Evolutionary conservation across 2,888 invertebrate species (phyloP), one percentile per base, ranked within the genome.

Genomic region (Cataglyphis altisquamis): DNA sequence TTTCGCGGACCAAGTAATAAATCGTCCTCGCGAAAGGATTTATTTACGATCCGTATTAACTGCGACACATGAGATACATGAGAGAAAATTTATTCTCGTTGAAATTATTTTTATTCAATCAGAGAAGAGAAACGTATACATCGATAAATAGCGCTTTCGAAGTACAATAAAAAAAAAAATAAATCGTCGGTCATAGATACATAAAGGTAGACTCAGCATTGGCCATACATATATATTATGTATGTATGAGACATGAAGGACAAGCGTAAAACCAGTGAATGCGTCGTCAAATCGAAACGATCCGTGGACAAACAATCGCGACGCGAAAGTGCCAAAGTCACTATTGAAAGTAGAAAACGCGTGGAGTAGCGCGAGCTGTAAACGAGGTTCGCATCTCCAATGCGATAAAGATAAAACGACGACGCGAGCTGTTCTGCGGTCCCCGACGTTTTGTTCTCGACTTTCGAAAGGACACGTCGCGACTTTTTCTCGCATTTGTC

Each of bases 381-480:
- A 57, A 45, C 60, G 78, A 78, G 60, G 18, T 45, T 18, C 5
- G 41, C 41, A 10, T 52, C 48, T 15, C 55, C 32, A 29, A 67
- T 15, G 41, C 66, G 36, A 36, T 36, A 4, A 32, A 32, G 12
- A 60, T 39, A 10, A 18, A 52, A 77, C 64, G 75, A 75, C 29
- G 25, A 52, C 45, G 21, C 32, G 78, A 32, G 29, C 21, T 9
- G 29, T 29, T 32, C 48, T 41, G 60, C 18, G 41, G 18, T 10
- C 32, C 36, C 32, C 36, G 9, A 25, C 73, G 41, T 39, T 77
- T 57, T 12, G 57, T 55, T 57, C 36, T 39, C 39, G 21, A 60
- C 66, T 77, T 77, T 77, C 77, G 66, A 70, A 68, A 36, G 68
- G 68, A 66, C 41, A 48, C 5, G 63, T 70, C 70, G 77, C 29